Evolutionary conservation across 2,797 vertebrate species (phyloP).

Genomic region (Acanthurus lineatus): DNA sequence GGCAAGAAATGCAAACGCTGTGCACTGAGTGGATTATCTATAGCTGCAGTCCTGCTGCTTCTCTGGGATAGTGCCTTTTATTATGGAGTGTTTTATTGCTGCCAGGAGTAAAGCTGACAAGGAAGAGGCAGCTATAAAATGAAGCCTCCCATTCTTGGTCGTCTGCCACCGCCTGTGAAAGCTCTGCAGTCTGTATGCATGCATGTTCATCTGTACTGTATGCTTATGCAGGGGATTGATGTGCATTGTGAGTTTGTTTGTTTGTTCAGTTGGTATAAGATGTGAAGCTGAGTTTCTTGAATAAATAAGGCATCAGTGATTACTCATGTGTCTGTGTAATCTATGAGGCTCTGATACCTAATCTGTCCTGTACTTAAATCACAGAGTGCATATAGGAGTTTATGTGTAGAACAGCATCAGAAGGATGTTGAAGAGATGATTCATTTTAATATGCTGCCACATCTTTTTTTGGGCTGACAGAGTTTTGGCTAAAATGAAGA

Average conservation of each 20-base stretch:
- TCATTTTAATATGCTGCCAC: slow-evolving; percentile 81
- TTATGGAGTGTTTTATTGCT: slow-evolving; percentile 88
- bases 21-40: slow-evolving; percentile 83
- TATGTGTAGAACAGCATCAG: slow-evolving; percentile 51
- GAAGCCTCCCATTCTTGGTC: slow-evolving; percentile 79
- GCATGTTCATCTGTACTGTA: slow-evolving; percentile 50
- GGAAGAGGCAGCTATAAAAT: slow-evolving; percentile 85
- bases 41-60: slow-evolving; percentile 80
- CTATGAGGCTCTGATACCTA: slow-evolving; percentile 75
- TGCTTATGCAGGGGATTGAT: slow-evolving; percentile 52
- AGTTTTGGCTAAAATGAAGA: slow-evolving; percentile 68
- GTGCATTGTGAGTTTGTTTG: slow-evolving; percentile 62
- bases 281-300: slow-evolving; percentile 57
- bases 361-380: slow-evolving; percentile 64
- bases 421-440: slow-evolving; percentile 67
- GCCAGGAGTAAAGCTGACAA: slow-evolving; percentile 84
- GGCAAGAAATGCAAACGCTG: slow-evolving; percentile 79
- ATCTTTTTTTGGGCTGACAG: slow-evolving; percentile 77
- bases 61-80: slow-evolving; percentile 83
- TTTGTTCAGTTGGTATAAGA: slow-evolving; percentile 61
- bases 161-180: slow-evolving; percentile 78
- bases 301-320: slow-evolving; percentile 69
- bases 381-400: slow-evolving; percentile 40
- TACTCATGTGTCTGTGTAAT: slow-evolving; percentile 76
- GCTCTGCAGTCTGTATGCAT: slow-evolving; percentile 65